These are phyloP conservation scores for Linnaemya vulpina DNA, from an alignment of 2,888 invertebrate species.

Conservation along the genomic window DNA sequence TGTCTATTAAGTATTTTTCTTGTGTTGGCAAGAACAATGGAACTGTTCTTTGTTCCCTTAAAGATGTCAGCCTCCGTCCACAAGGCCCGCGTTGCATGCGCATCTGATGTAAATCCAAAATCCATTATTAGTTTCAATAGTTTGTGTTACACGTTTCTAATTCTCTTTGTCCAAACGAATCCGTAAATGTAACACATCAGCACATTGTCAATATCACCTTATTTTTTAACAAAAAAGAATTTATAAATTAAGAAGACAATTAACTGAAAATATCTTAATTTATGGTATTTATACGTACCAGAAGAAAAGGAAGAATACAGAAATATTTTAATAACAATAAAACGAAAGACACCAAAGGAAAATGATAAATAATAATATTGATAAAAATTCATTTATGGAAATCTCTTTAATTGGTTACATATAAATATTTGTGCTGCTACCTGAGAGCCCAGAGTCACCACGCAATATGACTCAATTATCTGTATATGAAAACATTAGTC, in stretches of 20 bases:
- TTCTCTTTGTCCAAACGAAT: constrained; percentile 10
- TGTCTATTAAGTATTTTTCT: background rate
- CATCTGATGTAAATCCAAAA: constrained; percentile 44
- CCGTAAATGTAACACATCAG: constrained; percentile 55
- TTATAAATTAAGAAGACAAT: constrained; percentile 7
- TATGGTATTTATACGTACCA: constrained; percentile 23
- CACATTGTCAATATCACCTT: constrained; percentile 52
- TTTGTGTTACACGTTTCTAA: background rate
- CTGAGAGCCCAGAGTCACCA: constrained; percentile 45
- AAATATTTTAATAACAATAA: constrained; percentile 18
- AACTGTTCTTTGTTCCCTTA: background rate
- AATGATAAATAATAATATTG: constrained; percentile 22
- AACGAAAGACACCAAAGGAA: constrained; percentile 9
- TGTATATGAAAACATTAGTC: constrained; percentile 27
- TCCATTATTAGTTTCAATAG: constrained; percentile 36
- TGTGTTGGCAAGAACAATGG: background rate
- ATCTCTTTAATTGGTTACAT: constrained; percentile 63
- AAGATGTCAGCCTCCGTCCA: background rate
- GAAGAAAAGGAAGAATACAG: background rate
- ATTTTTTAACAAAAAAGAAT: constrained; percentile 1
- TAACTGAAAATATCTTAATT: constrained; percentile 59
- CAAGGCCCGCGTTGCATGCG: background rate
- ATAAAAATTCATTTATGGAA: constrained; percentile 57
- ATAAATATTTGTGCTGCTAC: constrained; percentile 71
- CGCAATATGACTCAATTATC: constrained; percentile 57